Evolutionary conservation across 1,140 invertebrate genomes (phyloP), one percentile per base, ranked within the genome.

Genomic region (Argopecten irradians): DNA sequence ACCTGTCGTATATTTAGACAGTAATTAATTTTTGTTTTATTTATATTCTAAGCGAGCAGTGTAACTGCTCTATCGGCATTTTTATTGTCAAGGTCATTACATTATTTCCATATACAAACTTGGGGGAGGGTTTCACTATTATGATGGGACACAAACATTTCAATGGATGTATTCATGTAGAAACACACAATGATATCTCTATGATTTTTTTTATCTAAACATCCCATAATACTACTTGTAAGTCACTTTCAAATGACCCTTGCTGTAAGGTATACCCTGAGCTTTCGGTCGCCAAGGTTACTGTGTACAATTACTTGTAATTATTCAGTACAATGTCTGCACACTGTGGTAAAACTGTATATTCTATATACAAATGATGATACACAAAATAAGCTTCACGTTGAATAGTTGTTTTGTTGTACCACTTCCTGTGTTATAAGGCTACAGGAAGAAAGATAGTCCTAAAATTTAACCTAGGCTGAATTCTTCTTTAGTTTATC

Each of bases 231-330:
- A 71, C 55, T 71, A 3, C 55, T n/a, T 71, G 55, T 71, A 71
- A 71, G 55, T 71, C 55, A 71, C 55, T 71, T 71, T 71, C 22
- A 71, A 71, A 71, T 71, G 55, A 71, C 55, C 55, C 55, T n/a
- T 28, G 28, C 1, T 28, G n/a, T 71, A 71, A 71, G 5, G n/a
- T 13, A 71, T 28, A 71, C 55, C n/a, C 55, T 71, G n/a, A 71
- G 22, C 55, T 71, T 71, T 16, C n/a, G 55, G 55, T 71, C n/a
- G 55, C 55, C 55, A 71, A 71, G 55, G 22, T 71, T 71, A 71
- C 55, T n/a, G 5, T 5, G 55, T 71, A n/a, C 55, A 71, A 28
- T 28, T 3, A 71, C n/a, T n/a, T 71, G n/a, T 28, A n/a, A n/a
- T n/a, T n/a, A 55, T 55, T 55, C 16, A 55, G 43, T 55, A 19